Evolutionary conservation across 2,113 vertebrate genomes (phyloP), one percentile per base, ranked within the genome.

Genomic region (Oceanodroma tethys): DNA sequence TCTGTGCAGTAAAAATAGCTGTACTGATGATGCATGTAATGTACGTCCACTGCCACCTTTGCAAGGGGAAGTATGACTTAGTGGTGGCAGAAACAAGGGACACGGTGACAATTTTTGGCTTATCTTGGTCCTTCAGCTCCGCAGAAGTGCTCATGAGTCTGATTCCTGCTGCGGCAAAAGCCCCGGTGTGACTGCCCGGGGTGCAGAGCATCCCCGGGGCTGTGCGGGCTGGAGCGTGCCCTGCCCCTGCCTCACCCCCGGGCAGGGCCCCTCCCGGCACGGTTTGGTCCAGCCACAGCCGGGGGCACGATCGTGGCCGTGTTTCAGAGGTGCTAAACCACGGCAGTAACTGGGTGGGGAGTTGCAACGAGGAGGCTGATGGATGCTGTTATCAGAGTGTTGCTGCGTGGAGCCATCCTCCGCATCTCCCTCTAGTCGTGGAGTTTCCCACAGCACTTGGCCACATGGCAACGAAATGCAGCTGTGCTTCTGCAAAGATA

Each of bases 271-370:
- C 16, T 16, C 30, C 26, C 42, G 26, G 85, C 34, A 4, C 0
- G 0, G 0, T 1, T 18, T 5, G 32, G 27, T 9, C 12, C n/a
- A 6, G 1, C n/a, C 3, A 6, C 59, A 55, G 67, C 59, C 0
- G 0, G 8, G 30, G 10, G 42, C 27, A 4, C 0, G 8, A 16
- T 45, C 1, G 1, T 1, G 3, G 25, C 16, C 0, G 3, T 0
- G 0, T 7, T 30, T 22, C 9, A 6, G 84, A 58, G 53, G 48
- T 16, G 66, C 91, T 60, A 47, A 32, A 1, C 32, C 50, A 18
- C 4, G 2, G 34, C 36, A 23, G 40, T 5, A 29, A 8, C 3
- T 12, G 42, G 16, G 42, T 32, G 50, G 22, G 58, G 23, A 25
- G 36, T 0, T 30, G 73, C 21, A 11, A 5, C 0, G 2, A 13